phyloP scores from a whole-genome alignment of 2,888 invertebrate genomes.

The Patella depressa region DNA sequence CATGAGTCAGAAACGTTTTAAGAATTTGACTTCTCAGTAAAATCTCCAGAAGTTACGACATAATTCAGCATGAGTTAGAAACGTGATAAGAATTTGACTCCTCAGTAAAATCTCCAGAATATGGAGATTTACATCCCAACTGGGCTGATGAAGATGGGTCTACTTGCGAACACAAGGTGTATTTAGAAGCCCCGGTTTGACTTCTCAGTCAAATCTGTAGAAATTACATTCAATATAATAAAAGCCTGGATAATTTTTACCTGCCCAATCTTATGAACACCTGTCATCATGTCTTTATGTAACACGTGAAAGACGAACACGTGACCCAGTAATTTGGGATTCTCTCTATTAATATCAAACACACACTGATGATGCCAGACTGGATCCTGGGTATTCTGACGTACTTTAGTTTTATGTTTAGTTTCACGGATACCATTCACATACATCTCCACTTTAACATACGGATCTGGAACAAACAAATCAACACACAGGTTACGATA shows the following conservation, averaged over 20 bases:
- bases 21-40: too few species aligned
- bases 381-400: constrained; percentile 65
- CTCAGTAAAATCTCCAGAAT: too few species aligned
- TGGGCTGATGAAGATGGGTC: too few species aligned
- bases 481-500: too few species aligned
- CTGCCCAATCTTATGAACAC: constrained; percentile 65
- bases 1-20: too few species aligned
- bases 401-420: constrained; percentile 65
- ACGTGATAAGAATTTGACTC: too few species aligned
- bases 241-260: constrained; percentile 31
- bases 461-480: constrained; percentile 51
- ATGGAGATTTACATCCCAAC: too few species aligned
- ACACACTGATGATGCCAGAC: constrained; percentile 65
- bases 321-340: constrained; percentile 65
- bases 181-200: too few species aligned
- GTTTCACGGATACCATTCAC: constrained; percentile 64
- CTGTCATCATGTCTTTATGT: constrained; percentile 67
- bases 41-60: too few species aligned
- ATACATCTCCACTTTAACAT: constrained; percentile 66
- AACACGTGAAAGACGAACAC: constrained; percentile 64
- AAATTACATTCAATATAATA: not conserved
- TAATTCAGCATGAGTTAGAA: too few species aligned
- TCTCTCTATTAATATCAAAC: constrained; percentile 65
- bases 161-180: too few species aligned
- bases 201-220: not conserved